Evolutionary conservation across 35 echinoderm and acorn worm species (phyloP).

Genomic region (Apostichopus californicus): DNA sequence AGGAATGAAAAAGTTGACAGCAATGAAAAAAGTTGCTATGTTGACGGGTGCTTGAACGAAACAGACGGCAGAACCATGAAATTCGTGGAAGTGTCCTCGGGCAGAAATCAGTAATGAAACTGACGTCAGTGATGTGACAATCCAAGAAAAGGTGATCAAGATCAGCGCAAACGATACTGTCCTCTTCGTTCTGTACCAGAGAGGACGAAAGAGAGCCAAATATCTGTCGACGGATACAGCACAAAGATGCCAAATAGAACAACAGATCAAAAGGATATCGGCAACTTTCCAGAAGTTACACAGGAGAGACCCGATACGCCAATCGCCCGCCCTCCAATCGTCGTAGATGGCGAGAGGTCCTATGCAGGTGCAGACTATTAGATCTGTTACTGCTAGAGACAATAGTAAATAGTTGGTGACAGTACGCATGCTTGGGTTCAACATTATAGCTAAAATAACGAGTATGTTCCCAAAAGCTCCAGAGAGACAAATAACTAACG

Average conservation of each 20-base stretch:
- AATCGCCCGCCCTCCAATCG: constrained; percentile 11
- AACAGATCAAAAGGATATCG: constrained; percentile 56
- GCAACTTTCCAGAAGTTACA: constrained; percentile 40
- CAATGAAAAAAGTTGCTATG: constrained; percentile 53
- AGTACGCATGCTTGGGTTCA: constrained; percentile 41
- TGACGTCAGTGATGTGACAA: constrained; percentile 50
- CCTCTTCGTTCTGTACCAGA: constrained; percentile 57
- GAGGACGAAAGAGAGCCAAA: constrained; percentile 65
- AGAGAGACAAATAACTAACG: constrained; percentile 34
- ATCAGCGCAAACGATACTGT: constrained; percentile 47
- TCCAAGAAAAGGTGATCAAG: constrained; percentile 70
- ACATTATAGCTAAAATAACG: constrained; percentile 57
- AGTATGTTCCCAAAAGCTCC: constrained; percentile 71
- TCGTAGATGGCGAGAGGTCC: constrained; percentile 45
- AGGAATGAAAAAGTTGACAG: constrained; percentile 73
- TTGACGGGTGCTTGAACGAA: constrained; percentile 12
- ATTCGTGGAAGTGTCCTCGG: constrained; percentile 43
- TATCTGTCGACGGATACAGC: constrained; percentile 68
- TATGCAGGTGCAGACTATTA: background rate
- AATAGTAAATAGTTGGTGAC: constrained; percentile 83
- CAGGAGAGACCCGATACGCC: constrained; percentile 38
- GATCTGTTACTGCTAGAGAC: constrained; percentile 66
- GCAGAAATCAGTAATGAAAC: constrained; percentile 57
- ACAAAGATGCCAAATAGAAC: constrained; percentile 69
- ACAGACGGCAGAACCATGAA: constrained; percentile 14